Evolutionary conservation across 2,797 vertebrate genomes (phyloP).

Genomic region (Myoxocephalus aenaeus): DNA sequence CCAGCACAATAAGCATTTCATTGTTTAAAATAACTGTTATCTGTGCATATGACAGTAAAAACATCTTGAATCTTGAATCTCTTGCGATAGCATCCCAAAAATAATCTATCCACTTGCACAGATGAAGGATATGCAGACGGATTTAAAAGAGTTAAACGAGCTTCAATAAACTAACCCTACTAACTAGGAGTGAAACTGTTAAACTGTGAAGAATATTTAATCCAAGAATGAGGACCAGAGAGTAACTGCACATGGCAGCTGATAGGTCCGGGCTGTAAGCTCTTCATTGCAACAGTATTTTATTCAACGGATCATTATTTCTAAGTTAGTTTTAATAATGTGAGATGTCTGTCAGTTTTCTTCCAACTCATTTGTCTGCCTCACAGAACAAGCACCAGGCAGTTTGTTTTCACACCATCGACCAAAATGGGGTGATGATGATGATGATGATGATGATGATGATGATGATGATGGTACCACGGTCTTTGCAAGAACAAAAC

Average conservation of each 20-base stretch:
- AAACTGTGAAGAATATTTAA: not conserved
- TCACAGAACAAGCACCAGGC: not conserved
- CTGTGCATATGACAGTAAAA: too few relatives aligned
- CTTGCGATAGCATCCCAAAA: not conserved
- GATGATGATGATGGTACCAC: not conserved
- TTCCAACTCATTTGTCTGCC: not conserved
- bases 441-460: not conserved
- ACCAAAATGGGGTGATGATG: not conserved
- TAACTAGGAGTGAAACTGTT: not conserved
- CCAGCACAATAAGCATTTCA: too few relatives aligned
- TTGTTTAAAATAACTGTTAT: too few relatives aligned
- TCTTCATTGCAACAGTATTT: not conserved
- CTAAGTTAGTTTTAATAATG: not conserved
- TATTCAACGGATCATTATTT: not conserved
- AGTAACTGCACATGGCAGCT: too few relatives aligned
- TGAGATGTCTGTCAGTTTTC: not conserved
- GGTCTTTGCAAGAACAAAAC: not conserved
- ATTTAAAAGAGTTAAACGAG: not conserved
- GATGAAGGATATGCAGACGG: not conserved
- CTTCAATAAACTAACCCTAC: not conserved
- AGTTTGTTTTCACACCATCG: not conserved
- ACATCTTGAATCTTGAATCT: too few relatives aligned
- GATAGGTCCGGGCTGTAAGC: not conserved
- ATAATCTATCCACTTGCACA: not conserved
- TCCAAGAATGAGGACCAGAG: not conserved